Base-by-base conservation (phyloP, 2,113 vertebrate genomes). In the Pachycephala philippinensis region DNA sequence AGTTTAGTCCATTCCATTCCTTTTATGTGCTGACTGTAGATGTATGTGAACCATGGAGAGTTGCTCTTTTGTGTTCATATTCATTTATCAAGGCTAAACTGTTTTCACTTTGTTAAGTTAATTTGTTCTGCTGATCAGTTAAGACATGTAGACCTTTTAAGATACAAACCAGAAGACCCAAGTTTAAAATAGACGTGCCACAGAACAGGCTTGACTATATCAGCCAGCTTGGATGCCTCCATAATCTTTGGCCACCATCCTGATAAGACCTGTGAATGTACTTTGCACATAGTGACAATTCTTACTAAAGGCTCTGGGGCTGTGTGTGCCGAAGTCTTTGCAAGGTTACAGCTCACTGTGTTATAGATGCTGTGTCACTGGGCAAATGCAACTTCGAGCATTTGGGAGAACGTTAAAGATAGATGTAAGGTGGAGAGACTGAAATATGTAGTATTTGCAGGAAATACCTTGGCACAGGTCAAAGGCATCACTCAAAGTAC, bases 131-230 rank as follows among this genome's bases (percentile, higher is more conserved):
- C 72, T 56, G 76, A 88, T 96, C 93, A 84, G 64, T 94, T 95
- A 88, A 94, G 92, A 80, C 76, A 60, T 49, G 71, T 91, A 86
- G 88, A 66, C 71, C 68, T 94, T 93, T 69, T 57, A 87, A 89
- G 93, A 96, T 90, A 88, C 79, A 96, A 95, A 88, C 92, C 95
- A 96, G 92, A 93, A 95, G 92, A 74, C 90, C 56, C 44, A 81
- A 84, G 95, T 93, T 96, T 95, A 96, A 96, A 96, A 94, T 95
- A 97, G 93, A 84, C 1, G 5, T 95, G 92, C 95, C 83, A 70
- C 80, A 60, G 91, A 91, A 85, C 42, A 54, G 90, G 54, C 96
- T 85, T 89, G 89, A 90, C 84, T 93, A 0, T 90, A 86, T 97
- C 92, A 94, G 61, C 44, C 75, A 90, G 68, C 70, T 76, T 85